Conservation (phyloP, 2,113 vertebrate species). For the Cochlearius cochlearius region DNA sequence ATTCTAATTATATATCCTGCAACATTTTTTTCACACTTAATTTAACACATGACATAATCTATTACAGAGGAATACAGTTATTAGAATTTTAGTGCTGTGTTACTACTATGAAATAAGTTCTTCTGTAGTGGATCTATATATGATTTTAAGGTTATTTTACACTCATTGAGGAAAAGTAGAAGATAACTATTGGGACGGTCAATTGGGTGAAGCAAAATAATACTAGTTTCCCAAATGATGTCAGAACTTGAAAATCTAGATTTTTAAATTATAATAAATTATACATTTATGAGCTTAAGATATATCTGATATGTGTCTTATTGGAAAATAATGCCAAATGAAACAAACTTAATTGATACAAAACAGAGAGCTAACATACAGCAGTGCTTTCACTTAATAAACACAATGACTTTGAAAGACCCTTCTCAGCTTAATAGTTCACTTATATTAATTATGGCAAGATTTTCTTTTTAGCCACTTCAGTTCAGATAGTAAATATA, state of each 20-base stretch:
- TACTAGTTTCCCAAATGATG: neutral
- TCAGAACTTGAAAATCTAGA: neutral
- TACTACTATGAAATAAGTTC: neutral
- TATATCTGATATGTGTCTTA: neutral
- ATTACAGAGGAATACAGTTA: neutral
- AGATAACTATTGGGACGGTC: neutral
- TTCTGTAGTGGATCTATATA: neutral
- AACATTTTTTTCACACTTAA: slow-evolving; percentile 31
- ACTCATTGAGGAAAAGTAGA: neutral
- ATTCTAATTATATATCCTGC: slow-evolving; percentile 56
- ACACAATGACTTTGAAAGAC: neutral
- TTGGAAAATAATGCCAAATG: neutral
- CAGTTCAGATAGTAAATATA: neutral
- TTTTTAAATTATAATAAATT: neutral
- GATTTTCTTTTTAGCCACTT: neutral
- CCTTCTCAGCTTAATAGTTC: neutral
- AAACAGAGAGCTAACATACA: neutral
- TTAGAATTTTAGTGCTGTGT: neutral
- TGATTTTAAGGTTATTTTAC: neutral
- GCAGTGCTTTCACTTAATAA: neutral
- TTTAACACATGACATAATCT: slow-evolving; percentile 2
- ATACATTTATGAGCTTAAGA: neutral
- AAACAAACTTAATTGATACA: neutral
- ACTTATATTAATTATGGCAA: neutral
- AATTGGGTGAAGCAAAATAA: neutral